phyloP scores from a whole-genome alignment of 1,140 invertebrate genomes.

The Drosophila mojavensis region DNA sequence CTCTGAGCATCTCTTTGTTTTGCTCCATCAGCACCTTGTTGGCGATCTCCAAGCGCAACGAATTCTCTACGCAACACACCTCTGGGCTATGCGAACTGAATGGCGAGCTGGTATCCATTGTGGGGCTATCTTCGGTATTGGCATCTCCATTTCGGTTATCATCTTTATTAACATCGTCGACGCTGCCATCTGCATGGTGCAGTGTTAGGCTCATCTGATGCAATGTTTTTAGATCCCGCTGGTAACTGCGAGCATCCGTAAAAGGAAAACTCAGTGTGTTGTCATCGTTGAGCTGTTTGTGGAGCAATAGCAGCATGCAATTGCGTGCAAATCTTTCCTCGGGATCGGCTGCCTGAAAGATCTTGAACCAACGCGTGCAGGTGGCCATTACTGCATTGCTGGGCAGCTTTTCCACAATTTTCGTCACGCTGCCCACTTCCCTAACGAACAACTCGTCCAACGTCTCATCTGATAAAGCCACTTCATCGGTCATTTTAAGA shows the following conservation, averaged over 20 bases:
- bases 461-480: constrained; percentile 23
- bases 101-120: neutral
- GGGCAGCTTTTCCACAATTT: constrained; percentile 31
- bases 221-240: constrained; percentile 41
- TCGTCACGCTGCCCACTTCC: constrained; percentile 45
- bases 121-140: neutral
- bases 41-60: neutral
- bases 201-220: constrained; percentile 19
- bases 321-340: constrained; percentile 64
- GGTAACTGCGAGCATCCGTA: constrained; percentile 44
- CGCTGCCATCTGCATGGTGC: neutral
- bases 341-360: constrained; percentile 34
- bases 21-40: constrained; percentile 20
- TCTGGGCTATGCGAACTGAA: neutral
- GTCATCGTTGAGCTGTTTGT: constrained; percentile 60
- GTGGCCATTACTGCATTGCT: constrained; percentile 21
- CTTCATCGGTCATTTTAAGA: constrained; percentile 20
- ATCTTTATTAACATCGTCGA: neutral
- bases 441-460: constrained; percentile 62
- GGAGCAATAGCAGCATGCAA: constrained; percentile 58
- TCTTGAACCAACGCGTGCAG: constrained; percentile 66
- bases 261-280: constrained; percentile 54
- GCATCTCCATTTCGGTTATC: neutral
- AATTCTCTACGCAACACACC: neutral
- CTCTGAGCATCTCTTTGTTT: constrained; percentile 14